These are phyloP conservation scores for Ptilonorhynchus violaceus DNA, from an alignment of 2,113 vertebrate species.

Conservation along the genomic window DNA sequence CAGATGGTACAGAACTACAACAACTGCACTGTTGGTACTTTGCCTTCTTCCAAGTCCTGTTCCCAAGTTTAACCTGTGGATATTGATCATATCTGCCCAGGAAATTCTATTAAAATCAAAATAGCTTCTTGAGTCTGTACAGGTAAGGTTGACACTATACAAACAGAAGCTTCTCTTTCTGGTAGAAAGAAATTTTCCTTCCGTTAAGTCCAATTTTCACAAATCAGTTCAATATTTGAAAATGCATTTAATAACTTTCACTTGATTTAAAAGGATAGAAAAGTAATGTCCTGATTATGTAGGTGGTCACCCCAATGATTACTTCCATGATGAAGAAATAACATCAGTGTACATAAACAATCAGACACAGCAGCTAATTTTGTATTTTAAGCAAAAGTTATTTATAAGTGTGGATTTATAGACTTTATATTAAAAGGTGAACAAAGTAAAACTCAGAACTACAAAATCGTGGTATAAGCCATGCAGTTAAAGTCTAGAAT, in stretches of 20 bases:
- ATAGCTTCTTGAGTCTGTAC: neutral
- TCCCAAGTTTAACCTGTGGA: neutral
- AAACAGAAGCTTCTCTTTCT: neutral
- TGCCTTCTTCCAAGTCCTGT: neutral
- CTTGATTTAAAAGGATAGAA: neutral
- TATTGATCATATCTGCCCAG: neutral
- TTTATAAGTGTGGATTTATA: neutral
- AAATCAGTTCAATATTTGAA: neutral
- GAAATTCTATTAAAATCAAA: neutral
- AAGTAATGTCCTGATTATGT: neutral
- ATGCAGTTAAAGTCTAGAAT: neutral
- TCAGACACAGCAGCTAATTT: rapidly evolving
- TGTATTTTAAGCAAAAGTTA: neutral
- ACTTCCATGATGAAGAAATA: neutral
- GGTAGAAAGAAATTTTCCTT: neutral
- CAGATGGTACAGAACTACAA: neutral
- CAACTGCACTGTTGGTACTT: neutral
- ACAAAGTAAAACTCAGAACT: neutral
- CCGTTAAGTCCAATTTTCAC: neutral
- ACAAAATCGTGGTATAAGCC: neutral
- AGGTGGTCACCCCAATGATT: neutral
- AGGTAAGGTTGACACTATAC: neutral
- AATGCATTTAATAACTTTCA: neutral
- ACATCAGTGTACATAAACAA: neutral
- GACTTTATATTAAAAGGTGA: neutral